These are phyloP conservation scores for Sycon ciliatum DNA, from an alignment of 37 sponge, comb jelly and placozoan species.

Conservation along the genomic window DNA sequence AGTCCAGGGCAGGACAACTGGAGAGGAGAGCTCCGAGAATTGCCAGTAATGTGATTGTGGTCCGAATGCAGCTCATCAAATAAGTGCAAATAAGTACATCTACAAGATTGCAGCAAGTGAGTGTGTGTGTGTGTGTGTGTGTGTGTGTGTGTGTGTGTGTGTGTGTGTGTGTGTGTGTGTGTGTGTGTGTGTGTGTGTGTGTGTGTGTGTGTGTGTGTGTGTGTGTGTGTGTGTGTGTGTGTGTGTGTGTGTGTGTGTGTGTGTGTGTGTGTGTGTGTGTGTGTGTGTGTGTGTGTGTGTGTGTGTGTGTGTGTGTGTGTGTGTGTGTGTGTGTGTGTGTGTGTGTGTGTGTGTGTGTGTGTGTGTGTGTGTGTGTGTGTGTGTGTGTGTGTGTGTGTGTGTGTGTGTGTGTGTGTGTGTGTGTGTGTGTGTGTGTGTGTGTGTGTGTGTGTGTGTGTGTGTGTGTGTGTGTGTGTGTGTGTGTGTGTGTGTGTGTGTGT, in stretches of 20 bases:
- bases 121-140: conserved; percentile 5
- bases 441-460: conserved; percentile 5
- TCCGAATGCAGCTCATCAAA: too few species aligned
- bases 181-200: conserved; percentile 5
- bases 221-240: conserved; percentile 5
- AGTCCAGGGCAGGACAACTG: too few species aligned
- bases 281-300: conserved; percentile 5
- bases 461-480: conserved; percentile 5
- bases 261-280: conserved; percentile 5
- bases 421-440: conserved; percentile 5
- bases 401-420: conserved; percentile 5
- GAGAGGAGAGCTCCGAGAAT: too few species aligned
- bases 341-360: conserved; percentile 5
- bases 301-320: conserved; percentile 5
- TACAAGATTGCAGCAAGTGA: too few species aligned
- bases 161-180: conserved; percentile 5
- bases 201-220: conserved; percentile 5
- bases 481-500: conserved; percentile 5
- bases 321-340: conserved; percentile 5
- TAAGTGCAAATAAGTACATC: too few species aligned
- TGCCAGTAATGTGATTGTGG: too few species aligned
- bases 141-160: conserved; percentile 5
- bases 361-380: conserved; percentile 5
- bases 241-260: conserved; percentile 5
- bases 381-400: conserved; percentile 5